These are phyloP conservation scores for Cephus runcator DNA, from an alignment of 2,888 invertebrate genomes.

Conservation along the genomic window DNA sequence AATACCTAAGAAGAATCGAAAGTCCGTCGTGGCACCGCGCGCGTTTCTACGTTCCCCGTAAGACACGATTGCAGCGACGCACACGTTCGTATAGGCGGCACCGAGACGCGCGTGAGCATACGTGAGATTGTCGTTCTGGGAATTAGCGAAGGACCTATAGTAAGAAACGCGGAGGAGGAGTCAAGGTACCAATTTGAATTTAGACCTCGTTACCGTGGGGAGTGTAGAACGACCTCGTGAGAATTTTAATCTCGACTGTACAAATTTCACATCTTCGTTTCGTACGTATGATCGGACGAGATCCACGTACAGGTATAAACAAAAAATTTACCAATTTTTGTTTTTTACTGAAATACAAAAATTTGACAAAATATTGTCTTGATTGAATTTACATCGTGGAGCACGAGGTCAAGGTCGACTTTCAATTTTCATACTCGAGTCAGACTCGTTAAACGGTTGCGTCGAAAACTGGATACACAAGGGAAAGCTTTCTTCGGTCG, in stretches of 20 bases:
- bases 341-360: background rate
- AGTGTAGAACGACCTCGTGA: conserved; percentile 11
- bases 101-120: background rate
- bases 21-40: background rate
- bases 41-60: background rate
- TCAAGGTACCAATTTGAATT: conserved; percentile 28
- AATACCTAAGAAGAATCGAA: background rate
- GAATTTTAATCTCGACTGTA: conserved; percentile 37
- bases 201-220: conserved; percentile 23
- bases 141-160: background rate
- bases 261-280: conserved; percentile 3
- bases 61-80: background rate
- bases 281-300: background rate
- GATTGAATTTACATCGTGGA: no score
- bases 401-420: background rate
- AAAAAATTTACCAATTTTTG: background rate
- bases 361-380: background rate
- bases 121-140: background rate
- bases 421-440: background rate
- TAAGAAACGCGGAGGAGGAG: background rate
- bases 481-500: background rate
- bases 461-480: background rate
- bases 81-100: background rate
- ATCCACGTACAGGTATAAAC: background rate
- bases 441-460: background rate